Evolutionary conservation across 2,888 invertebrate genomes (phyloP).

Genomic region (Aphodius sticticus): DNA sequence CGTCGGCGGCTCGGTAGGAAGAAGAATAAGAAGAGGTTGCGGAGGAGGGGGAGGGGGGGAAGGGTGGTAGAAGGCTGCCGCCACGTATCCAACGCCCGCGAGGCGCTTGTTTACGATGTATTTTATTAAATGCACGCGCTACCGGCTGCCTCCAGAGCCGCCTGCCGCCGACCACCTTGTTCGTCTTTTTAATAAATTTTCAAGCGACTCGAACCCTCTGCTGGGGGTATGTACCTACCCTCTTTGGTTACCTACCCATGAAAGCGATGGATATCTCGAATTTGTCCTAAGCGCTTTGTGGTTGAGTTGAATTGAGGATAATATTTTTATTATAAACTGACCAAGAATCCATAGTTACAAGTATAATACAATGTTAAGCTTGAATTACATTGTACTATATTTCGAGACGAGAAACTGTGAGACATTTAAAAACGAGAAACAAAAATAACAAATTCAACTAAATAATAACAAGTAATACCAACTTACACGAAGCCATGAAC

Average conservation of each 20-base stretch:
- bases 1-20: background rate
- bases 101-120: slow-evolving; percentile 18
- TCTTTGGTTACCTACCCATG: background rate
- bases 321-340: background rate
- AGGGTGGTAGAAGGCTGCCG: background rate
- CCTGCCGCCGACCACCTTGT: slow-evolving; percentile 20
- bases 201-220: background rate
- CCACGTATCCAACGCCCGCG: slow-evolving; percentile 39
- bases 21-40: background rate
- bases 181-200: background rate
- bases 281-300: background rate
- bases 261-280: background rate
- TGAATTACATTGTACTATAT: too few relatives aligned
- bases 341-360: too few relatives aligned
- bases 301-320: background rate
- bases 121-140: slow-evolving; percentile 13
- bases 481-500: too few relatives aligned
- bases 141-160: slow-evolving; percentile 15
- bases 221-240: background rate
- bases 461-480: too few relatives aligned
- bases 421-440: too few relatives aligned
- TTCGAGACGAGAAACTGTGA: too few relatives aligned
- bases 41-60: background rate
- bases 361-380: too few relatives aligned
- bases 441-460: too few relatives aligned